Percentiles rank a stretch among this genome's conserved stretches.
Conservation (phyloP, 2,888 invertebrate species). For the Bimastos eiseni region DNA sequence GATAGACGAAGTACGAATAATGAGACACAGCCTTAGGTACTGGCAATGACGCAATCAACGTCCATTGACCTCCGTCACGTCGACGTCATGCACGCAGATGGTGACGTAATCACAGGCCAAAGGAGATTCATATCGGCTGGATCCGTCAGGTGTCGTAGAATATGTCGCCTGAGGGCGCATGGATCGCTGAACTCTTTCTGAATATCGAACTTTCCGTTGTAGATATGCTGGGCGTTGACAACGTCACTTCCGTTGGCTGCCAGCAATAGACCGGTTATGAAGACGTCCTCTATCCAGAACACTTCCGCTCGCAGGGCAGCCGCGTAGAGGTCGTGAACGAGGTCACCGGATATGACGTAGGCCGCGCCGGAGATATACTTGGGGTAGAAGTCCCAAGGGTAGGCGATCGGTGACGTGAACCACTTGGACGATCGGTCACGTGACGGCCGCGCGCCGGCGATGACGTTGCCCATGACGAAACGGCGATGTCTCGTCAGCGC, state of each 20-base stretch:
- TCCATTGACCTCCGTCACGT: not conserved
- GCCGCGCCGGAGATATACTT: conserved; percentile 42
- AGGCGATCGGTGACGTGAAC: conserved; percentile 19
- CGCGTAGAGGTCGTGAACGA: conserved; percentile 33
- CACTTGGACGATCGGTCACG: conserved; percentile 27
- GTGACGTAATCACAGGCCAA: conserved; percentile 9
- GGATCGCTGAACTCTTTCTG: not conserved
- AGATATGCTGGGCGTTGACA: not conserved
- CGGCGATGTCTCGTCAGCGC: conserved; percentile 16
- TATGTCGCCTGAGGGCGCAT: conserved; percentile 1
- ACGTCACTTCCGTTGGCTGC: not conserved
- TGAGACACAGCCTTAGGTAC: not conserved
- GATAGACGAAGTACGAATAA: not conserved
- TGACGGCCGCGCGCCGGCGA: conserved; percentile 29
- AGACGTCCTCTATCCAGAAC: conserved; percentile 76
- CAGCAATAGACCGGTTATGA: conserved; percentile 71
- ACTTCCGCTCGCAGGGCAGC: conserved; percentile 25
- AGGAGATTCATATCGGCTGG: not conserved
- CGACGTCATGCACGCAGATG: not conserved
- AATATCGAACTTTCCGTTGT: conserved; percentile 20
- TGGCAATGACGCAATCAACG: not conserved
- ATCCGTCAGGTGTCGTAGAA: not conserved
- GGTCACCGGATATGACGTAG: conserved; percentile 43
- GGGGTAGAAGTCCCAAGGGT: conserved; percentile 30
- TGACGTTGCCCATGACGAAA: conserved; percentile 33